phyloP scores from a whole-genome alignment of 1,140 invertebrate genomes.

The Popillia japonica region DNA sequence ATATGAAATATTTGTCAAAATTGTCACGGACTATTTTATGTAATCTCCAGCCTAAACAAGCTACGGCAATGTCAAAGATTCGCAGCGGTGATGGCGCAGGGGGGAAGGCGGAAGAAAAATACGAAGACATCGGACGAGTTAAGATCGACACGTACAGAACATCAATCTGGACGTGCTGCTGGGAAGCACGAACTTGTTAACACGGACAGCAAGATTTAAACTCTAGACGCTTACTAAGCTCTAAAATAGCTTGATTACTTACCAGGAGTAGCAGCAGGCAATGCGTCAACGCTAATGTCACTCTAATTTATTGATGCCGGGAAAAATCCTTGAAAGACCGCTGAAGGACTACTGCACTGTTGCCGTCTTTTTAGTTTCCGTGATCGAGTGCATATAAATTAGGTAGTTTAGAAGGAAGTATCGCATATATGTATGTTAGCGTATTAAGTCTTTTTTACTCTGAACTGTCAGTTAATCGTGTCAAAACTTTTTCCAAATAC shows the following conservation, averaged over 20 bases:
- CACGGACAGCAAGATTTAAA: slow-evolving; percentile 9
- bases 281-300: slow-evolving; percentile 6
- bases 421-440: no score
- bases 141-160: slow-evolving; percentile 26
- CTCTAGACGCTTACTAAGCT: slow-evolving; percentile 28
- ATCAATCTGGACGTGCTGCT: slow-evolving; percentile 11
- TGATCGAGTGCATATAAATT: background rate
- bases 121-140: background rate
- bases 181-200: background rate
- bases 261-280: background rate
- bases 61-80: slow-evolving; percentile 23
- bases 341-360: background rate
- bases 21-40: slow-evolving; percentile 19
- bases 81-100: background rate
- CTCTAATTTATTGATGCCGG: background rate
- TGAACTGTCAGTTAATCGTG: no score
- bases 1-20: slow-evolving; percentile 2
- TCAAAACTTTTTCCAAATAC: no score
- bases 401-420: background rate
- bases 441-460: no score
- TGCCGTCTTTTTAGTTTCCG: background rate
- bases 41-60: slow-evolving; percentile 12
- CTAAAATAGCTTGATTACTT: slow-evolving; percentile 31
- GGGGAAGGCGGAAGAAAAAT: background rate
- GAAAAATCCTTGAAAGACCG: background rate